Evolutionary conservation across 2,888 invertebrate genomes (phyloP).

Genomic region (Nemotelus pantherinus): DNA sequence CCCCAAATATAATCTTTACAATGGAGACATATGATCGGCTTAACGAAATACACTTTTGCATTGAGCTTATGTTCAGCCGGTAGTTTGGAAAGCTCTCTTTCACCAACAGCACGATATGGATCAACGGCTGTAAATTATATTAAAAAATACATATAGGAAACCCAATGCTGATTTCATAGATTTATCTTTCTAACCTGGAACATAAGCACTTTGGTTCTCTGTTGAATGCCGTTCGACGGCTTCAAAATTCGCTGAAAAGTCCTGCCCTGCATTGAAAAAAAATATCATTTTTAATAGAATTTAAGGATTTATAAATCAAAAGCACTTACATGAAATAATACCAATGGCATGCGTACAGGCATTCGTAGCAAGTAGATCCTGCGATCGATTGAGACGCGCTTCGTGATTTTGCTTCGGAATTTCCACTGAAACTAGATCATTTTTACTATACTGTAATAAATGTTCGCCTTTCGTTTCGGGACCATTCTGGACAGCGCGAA

Average conservation of each 20-base stretch:
- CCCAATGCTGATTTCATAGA: no score
- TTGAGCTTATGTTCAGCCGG: conserved; percentile 21
- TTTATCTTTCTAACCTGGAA: no score
- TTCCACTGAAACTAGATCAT: conserved; percentile 16
- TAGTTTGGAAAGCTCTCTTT: no score
- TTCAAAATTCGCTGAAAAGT: not conserved
- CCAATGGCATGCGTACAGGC: conserved; percentile 11
- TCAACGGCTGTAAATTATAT: no score
- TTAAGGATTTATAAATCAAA: not conserved
- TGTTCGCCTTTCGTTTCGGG: not conserved
- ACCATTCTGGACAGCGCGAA: conserved; percentile 8
- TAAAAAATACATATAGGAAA: no score
- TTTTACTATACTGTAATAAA: conserved; percentile 3
- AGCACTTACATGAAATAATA: conserved; percentile 13
- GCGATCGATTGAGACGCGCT: not conserved
- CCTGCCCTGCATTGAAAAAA: not conserved
- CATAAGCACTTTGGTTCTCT: no score
- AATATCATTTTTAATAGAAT: not conserved
- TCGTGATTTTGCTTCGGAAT: not conserved
- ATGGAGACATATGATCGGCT: conserved; percentile 49
- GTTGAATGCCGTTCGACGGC: conserved; percentile 1
- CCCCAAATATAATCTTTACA: conserved; percentile 52
- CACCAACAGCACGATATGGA: no score
- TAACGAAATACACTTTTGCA: conserved; percentile 46
- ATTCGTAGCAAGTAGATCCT: conserved; percentile 12